phyloP scores from a whole-genome alignment of 2,888 invertebrate genomes.

The Balanococcus diminutus region DNA sequence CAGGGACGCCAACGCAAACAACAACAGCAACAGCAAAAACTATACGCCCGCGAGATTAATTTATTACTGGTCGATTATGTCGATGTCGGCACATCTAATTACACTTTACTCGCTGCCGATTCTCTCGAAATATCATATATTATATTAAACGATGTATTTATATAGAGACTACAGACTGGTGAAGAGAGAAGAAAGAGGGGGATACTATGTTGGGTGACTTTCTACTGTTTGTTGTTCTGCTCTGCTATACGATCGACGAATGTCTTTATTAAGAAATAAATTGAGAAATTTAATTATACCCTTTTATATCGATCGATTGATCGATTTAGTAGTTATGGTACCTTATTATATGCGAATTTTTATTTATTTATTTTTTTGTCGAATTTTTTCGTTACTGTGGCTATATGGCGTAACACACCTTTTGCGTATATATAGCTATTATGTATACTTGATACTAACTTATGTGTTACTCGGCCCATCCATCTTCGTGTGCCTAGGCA shows the following conservation, averaged over 20 bases:
- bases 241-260: not conserved
- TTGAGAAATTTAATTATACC: slow-evolving; percentile 38
- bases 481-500: too few relatives aligned
- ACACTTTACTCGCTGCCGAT: not conserved
- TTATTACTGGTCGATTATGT: slow-evolving; percentile 28
- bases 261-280: slow-evolving; percentile 35
- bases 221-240: not conserved
- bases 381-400: too few relatives aligned
- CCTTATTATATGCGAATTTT: not conserved
- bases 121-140: not conserved
- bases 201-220: not conserved
- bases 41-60: slow-evolving; percentile 27
- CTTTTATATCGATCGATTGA: not conserved
- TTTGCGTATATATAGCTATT: too few relatives aligned
- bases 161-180: too few relatives aligned
- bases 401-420: not conserved
- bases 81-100: slow-evolving; percentile 29
- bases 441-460: too few relatives aligned
- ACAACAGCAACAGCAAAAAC: too few relatives aligned
- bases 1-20: not conserved
- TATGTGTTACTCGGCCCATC: too few relatives aligned
- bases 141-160: not conserved
- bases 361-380: not conserved
- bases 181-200: too few relatives aligned
- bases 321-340: slow-evolving; percentile 17